Evolutionary conservation across 2,113 vertebrate species (phyloP).

Genomic region (Periophthalmus modestus): DNA sequence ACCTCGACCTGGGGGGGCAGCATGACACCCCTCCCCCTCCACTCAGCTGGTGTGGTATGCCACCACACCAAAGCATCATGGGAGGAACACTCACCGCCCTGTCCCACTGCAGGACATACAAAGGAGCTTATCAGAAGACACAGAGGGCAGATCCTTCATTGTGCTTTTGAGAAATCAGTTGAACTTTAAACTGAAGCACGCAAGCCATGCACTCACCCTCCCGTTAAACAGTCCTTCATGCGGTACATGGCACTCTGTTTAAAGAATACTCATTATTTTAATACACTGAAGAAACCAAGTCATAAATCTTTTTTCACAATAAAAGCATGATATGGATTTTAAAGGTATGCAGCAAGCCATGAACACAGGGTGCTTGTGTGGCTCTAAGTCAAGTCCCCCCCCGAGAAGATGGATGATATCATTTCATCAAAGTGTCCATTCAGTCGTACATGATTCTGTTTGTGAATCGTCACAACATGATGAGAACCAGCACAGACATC

Average conservation of each 20-base stretch:
- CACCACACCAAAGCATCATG: conserved; percentile 70
- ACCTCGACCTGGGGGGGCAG: conserved; percentile 10
- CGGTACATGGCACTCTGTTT: conserved; percentile 50
- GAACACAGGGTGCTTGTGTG: conserved; percentile 45
- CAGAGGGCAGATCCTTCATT: conserved; percentile 58
- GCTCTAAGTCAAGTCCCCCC: conserved; percentile 23
- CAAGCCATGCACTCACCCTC: conserved; percentile 31
- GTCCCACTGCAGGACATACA: conserved; percentile 19
- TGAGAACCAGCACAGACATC: conserved; percentile 44
- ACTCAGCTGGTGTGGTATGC: conserved; percentile 77
- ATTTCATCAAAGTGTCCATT: conserved; percentile 35
- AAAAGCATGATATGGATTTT: conserved; percentile 44
- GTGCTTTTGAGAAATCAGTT: conserved; percentile 47
- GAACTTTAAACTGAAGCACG: conserved; percentile 34
- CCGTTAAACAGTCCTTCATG: conserved; percentile 61
- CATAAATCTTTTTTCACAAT: conserved; percentile 33
- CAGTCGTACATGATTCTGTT: background rate
- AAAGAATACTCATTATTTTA: conserved; percentile 20
- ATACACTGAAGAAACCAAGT: conserved; percentile 33
- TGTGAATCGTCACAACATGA: conserved; percentile 39
- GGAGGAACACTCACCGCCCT: conserved; percentile 55
- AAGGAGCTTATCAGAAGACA: conserved; percentile 41
- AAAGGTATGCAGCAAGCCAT: conserved; percentile 36
- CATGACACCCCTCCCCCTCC: conserved; percentile 34
- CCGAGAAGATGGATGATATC: conserved; percentile 35